These are phyloP conservation scores for Tetraodon nigroviridis DNA, from an alignment of 2,113 vertebrate species.

Conservation along the genomic window DNA sequence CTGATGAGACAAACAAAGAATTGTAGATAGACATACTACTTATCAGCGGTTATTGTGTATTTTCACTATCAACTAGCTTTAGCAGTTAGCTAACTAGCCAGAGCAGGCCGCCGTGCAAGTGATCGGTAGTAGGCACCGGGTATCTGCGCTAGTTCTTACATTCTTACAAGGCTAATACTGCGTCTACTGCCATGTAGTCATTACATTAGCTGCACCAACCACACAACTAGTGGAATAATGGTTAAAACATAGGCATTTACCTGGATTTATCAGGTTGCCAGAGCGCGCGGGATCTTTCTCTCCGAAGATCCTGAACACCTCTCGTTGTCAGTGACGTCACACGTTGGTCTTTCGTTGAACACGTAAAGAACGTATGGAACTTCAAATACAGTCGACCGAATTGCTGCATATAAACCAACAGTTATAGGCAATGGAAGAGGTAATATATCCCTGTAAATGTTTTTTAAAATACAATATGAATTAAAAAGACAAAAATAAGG, in stretches of 20 bases:
- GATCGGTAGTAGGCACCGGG: conserved; percentile 62
- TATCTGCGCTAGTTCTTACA: conserved; percentile 43
- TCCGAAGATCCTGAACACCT: conserved; percentile 80
- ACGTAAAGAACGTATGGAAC: conserved; percentile 52
- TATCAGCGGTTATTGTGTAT: conserved; percentile 64
- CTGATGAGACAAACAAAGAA: conserved; percentile 19
- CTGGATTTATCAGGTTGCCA: conserved; percentile 76
- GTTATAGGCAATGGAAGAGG: too few species aligned
- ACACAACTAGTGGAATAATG: conserved; percentile 36
- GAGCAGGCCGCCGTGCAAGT: conserved; percentile 64
- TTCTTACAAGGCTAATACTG: conserved; percentile 22
- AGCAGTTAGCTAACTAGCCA: conserved; percentile 61
- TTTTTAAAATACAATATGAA: too few species aligned
- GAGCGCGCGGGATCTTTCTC: conserved; percentile 79
- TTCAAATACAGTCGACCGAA: conserved; percentile 8
- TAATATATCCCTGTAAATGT: too few species aligned
- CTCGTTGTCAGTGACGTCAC: conserved; percentile 76
- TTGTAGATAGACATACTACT: conserved; percentile 30
- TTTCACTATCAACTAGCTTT: conserved; percentile 64
- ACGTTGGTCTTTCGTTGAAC: conserved; percentile 55
- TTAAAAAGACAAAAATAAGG: too few species aligned
- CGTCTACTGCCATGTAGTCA: conserved; percentile 19
- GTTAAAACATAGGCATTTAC: conserved; percentile 64
- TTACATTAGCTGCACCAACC: conserved; percentile 22
- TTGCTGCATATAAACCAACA: too few species aligned